phyloP scores from a whole-genome alignment of 2,797 vertebrate species.

The Brotula barbata region DNA sequence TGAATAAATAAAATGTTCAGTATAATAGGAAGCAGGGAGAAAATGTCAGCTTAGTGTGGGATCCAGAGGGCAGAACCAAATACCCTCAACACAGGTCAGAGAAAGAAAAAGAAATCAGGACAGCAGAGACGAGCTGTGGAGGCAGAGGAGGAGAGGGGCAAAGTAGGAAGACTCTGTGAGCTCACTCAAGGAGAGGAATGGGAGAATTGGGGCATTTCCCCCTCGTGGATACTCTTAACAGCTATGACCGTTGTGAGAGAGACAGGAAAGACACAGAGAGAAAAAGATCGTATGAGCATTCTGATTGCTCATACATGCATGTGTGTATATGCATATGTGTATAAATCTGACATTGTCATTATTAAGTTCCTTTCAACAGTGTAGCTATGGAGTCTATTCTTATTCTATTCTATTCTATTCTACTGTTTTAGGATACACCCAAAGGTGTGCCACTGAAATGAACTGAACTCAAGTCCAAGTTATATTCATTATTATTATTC shows the following conservation, averaged over 20 bases:
- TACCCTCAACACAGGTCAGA: conserved; percentile 48
- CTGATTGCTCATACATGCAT: conserved; percentile 4
- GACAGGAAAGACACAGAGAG: neutral
- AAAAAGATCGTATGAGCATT: conserved; percentile 1
- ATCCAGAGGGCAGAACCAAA: conserved; percentile 32
- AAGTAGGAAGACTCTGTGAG: conserved; percentile 37
- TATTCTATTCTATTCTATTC: no score
- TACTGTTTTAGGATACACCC: no score
- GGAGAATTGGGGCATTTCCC: conserved; percentile 65
- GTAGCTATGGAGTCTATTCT: no score
- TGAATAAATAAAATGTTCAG: conserved; percentile 16
- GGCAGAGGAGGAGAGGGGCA: conserved; percentile 8
- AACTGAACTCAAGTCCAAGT: no score
- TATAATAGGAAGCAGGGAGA: conserved; percentile 35
- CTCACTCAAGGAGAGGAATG: conserved; percentile 64
- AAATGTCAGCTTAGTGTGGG: conserved; percentile 35
- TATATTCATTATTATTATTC: no score
- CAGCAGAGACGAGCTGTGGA: conserved; percentile 23
- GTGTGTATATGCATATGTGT: no score
- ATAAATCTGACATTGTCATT: no score
- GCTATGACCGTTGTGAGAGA: conserved; percentile 33
- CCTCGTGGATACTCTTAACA: conserved; percentile 58
- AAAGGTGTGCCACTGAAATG: no score
- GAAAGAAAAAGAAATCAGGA: conserved; percentile 57
- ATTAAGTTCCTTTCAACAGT: no score